Base-by-base conservation (phyloP, 2,888 invertebrate species). In the Trichopria drosophilae region DNA sequence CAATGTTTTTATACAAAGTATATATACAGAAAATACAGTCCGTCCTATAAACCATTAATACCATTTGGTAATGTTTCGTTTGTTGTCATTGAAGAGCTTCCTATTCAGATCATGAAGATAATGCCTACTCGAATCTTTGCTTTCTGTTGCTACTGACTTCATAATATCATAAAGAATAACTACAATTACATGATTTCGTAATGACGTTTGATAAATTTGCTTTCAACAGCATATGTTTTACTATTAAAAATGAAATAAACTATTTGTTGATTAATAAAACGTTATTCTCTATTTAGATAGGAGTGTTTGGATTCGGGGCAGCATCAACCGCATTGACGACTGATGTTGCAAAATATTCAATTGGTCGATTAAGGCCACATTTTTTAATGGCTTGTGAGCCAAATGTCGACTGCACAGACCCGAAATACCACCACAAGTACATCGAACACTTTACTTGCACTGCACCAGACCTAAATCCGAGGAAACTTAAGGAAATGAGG, bases 311-410 rank as follows among this genome's bases (percentile, higher is more conserved):
- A 19, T 95, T 95, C 76, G 96, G 94, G 0, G 88, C 88, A 35
- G 88, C 86, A 32, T 84, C 87, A 61, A 88, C 88, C 59, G 92
- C 93, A 73, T 78, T 94, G 37, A 84, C 89, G 58, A 96, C 95
- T 4, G 96, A 98, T 75, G 84, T 95, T 58, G 92, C 90, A 58
- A 97, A 98, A 78, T 96, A 94, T 74, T 85, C 89, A 7, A 86
- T 97, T 58, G 98, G 98, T 28, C 83, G 96, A 46, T 78, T 97
- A 60, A 81, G 98, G 61, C 98, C 98, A 22, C 96, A 99, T 78
- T 99, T 98, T 79, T 84, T 93, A 71, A 83, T 82, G 61, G 87
- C 96, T 1, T 99, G 98, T 71, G 78, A 82, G 46, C 97, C 97
- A 0, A 79, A 82, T 61, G 77, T 88, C 35, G 79, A 85, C 65